Base-by-base conservation (phyloP, 2,113 vertebrate genomes). In the Vireo altiloquus region DNA sequence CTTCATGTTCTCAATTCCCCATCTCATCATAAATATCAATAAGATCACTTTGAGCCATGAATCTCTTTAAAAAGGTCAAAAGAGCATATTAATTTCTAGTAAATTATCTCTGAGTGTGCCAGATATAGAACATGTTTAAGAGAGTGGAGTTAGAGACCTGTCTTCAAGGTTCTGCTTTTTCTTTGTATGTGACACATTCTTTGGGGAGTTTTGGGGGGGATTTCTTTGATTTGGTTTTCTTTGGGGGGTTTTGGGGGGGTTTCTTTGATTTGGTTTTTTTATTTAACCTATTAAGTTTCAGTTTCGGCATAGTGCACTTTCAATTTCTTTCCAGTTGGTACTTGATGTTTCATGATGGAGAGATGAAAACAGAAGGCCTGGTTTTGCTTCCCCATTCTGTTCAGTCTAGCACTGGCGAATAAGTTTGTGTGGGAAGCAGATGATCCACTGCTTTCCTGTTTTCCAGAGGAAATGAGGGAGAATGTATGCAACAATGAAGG, bases 241-340 rank as follows among this genome's bases (percentile, higher is more conserved):
- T 65, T 30, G 13, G 7, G 31, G 21, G 22, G 3, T 13, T 28
- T 61, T 61, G 4, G 19, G 15, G 11, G 7, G 16, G 11, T 50
- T 87, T 28, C 20, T 6, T 66, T 24, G 6, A 33, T 57, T 22
- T 30, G 19, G 15, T 3, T 31, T 28, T 15, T 31, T 42, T 65
- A 25, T 31, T 22, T 72, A 60, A n/a, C 15, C 4, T 35, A 42
- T 13, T 47, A 30, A 0, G 0, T 71, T 91, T 74, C 1, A 0
- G 24, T 63, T 87, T 42, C 46, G 70, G n/a, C 31, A 39, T 7
- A 35, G 9, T 56, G 40, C n/a, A 52, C 16, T 84, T 77, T 5
- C 28, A 53, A 13, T 22, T 63, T 63, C 64, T 61, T 90, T 35
- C 37, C 35, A 68, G 13, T 21, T 75, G 17, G 2, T 69, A 16